phyloP scores from a whole-genome alignment of 37 sponge, comb jelly and placozoan species.

The Oscarella lobularis region DNA sequence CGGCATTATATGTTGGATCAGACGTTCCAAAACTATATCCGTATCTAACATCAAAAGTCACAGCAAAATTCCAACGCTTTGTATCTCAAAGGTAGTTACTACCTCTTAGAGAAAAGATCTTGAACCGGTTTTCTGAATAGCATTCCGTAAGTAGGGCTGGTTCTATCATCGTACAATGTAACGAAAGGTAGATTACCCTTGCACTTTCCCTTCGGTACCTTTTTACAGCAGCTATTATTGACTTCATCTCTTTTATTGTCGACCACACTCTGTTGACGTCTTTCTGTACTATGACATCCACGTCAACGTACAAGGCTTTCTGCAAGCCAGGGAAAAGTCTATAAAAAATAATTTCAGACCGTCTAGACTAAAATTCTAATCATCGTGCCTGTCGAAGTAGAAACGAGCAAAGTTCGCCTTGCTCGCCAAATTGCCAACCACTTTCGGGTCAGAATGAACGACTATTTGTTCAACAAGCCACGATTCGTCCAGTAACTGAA shows the following conservation, averaged over 20 bases:
- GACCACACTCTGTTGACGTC: conserved; percentile 23
- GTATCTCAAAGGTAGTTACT: too few species aligned
- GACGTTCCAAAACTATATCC: conserved; percentile 9
- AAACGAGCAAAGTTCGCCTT: conserved; percentile 50
- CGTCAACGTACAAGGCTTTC: conserved; percentile 31
- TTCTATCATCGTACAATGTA: too few species aligned
- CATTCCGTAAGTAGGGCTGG: conserved; percentile 17
- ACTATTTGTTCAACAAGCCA: not conserved
- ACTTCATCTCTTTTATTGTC: not conserved
- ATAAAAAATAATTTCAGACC: not conserved
- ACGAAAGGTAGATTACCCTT: too few species aligned
- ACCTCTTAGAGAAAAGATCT: too few species aligned
- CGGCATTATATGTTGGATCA: conserved; percentile 63
- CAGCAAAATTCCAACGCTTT: too few species aligned
- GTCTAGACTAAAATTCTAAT: not conserved
- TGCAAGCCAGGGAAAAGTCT: conserved; percentile 22
- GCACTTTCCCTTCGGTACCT: too few species aligned
- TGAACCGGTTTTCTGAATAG: too few species aligned
- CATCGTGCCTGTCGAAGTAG: conserved; percentile 13
- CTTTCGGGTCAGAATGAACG: not conserved
- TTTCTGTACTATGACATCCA: conserved; percentile 18
- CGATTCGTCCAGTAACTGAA: not conserved
- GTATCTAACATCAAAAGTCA: too few species aligned
- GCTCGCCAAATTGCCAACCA: conserved; percentile 54
- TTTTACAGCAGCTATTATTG: too few species aligned